Evolutionary conservation across 2,888 invertebrate species (phyloP), one percentile per base, ranked within the genome.

Genomic region (Dendrolimus houi): DNA sequence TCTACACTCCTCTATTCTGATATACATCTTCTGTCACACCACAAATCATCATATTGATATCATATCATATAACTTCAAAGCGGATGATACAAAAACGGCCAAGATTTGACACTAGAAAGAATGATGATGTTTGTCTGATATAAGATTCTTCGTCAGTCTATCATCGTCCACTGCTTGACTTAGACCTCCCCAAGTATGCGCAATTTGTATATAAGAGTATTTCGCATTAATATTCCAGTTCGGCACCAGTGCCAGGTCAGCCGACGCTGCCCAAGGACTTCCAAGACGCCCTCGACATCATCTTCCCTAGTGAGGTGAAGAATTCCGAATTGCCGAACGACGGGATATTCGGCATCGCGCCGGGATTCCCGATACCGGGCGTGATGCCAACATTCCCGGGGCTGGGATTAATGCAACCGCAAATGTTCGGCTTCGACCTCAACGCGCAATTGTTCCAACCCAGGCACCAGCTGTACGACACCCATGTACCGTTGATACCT

Each of bases 221-320:
- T 14, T 14, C 14, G 14, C 14, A 14, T 14, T 14, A 14, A 29
- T 29, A 10, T 58, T 58, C 8, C 55, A 58, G 58, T 17, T 61
- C 64, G 12, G 64, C 61, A 10, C 59, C 64, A 10, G 58, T 65
- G 9, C 70, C 69, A 9, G 68, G 64, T n/a, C 68, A 65, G 56
- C 76, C 77, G n/a, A 66, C 64, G 54, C 77, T 94, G 1, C 93
- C 93, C 2, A 92, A 93, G 64, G 94, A 94, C 80, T 91, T 94
- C 68, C 93, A 94, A 62, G 93, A 94, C 57, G 94, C 94, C 0
- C 82, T 94, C 7, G 93, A 93, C 73, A 93, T 94, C 52, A 93
- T 94, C 57, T 94, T 94, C 78, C 94, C 94, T 0, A 72, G 83
- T 0, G 66, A 81, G 7, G 78, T 77, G 17, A 81, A 84, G 58